Conservation (phyloP, 2,113 vertebrate genomes). For the Toxostoma redivivum region DNA sequence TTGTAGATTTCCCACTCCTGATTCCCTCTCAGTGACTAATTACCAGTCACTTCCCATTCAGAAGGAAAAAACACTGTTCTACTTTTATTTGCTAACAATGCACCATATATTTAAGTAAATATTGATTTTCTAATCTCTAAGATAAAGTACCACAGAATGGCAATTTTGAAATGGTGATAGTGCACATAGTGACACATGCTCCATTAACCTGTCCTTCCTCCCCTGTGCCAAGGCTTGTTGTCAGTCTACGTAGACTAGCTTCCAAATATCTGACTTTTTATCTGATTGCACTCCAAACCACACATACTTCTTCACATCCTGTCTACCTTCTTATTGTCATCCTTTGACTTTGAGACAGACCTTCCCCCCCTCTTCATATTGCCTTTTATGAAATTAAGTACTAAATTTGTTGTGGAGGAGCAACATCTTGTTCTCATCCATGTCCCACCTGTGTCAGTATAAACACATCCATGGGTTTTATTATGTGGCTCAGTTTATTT, state of each 20-base stretch:
- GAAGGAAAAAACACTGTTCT: not conserved
- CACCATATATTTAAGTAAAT: constrained; percentile 52
- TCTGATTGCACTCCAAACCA: not conserved
- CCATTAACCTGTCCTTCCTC: not conserved
- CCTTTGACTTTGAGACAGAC: not conserved
- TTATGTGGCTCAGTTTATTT: not conserved
- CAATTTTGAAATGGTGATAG: not conserved
- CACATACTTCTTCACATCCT: not conserved
- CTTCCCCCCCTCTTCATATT: not conserved
- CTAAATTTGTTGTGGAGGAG: not conserved
- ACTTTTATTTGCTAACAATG: constrained; percentile 40
- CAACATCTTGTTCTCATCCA: not conserved
- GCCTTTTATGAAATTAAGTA: not conserved
- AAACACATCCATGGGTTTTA: not conserved
- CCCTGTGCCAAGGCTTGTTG: not conserved
- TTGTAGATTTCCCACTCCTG: not conserved
- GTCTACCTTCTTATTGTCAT: not conserved
- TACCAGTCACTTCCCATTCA: not conserved
- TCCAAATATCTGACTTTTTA: not conserved
- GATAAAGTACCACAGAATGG: constrained; percentile 13
- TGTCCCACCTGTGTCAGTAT: not conserved
- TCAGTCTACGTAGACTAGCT: not conserved
- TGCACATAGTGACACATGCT: not conserved
- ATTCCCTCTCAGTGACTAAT: constrained; percentile 27
- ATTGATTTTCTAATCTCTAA: constrained; percentile 53